Conservation (phyloP, 1,140 invertebrate species). For the Nasonia vitripennis region DNA sequence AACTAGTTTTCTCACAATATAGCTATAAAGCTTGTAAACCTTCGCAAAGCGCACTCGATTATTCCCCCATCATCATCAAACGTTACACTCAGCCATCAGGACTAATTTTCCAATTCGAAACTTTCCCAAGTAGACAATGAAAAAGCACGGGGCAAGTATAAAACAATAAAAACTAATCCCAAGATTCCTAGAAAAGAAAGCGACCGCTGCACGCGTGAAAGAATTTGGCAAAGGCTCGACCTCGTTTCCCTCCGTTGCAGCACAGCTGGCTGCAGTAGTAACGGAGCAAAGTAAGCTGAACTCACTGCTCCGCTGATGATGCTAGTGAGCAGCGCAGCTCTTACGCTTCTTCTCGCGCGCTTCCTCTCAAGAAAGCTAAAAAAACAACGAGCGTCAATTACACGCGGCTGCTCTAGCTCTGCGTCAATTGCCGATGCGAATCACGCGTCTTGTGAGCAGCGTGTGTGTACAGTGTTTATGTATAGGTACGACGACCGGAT, state of each 20-base stretch:
- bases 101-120: too few relatives aligned
- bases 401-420: background rate
- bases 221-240: slow-evolving; percentile 45
- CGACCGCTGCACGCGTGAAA: slow-evolving; percentile 34
- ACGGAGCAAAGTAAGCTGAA: background rate
- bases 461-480: background rate
- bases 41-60: too few relatives aligned
- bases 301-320: background rate
- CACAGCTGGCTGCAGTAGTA: background rate
- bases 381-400: slow-evolving; percentile 37
- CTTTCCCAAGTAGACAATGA: too few relatives aligned
- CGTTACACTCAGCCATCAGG: too few relatives aligned
- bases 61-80: too few relatives aligned
- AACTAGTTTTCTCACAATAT: too few relatives aligned
- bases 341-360: background rate
- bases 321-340: too few relatives aligned
- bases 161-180: slow-evolving; percentile 33
- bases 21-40: too few relatives aligned
- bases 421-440: slow-evolving; percentile 29
- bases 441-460: background rate
- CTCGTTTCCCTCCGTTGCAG: slow-evolving; percentile 20
- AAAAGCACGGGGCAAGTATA: background rate
- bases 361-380: slow-evolving; percentile 20
- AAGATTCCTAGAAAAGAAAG: slow-evolving; percentile 42
- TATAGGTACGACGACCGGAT: too few relatives aligned